phyloP scores from a whole-genome alignment of 1,140 invertebrate species.

The Cotesia glomerata region DNA sequence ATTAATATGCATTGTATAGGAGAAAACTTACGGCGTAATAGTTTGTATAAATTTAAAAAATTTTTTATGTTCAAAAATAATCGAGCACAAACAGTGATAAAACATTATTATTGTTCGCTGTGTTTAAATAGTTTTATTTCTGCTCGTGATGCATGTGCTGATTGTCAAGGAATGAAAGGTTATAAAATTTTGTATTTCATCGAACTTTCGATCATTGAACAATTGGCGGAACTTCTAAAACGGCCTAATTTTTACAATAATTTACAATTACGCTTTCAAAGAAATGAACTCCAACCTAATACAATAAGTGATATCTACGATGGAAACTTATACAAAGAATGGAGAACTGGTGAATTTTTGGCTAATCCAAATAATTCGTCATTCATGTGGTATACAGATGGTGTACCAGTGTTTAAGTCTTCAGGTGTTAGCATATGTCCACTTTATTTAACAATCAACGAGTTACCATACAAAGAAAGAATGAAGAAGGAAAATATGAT shows the following conservation, averaged over 20 bases:
- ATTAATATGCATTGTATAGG: slow-evolving; percentile 6
- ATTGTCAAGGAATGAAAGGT: background rate
- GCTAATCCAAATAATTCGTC: slow-evolving; percentile 4
- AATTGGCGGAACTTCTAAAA: slow-evolving; percentile 1
- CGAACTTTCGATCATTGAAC: slow-evolving; percentile 3
- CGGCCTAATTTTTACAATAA: slow-evolving; percentile 4
- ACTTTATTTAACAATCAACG: slow-evolving; percentile 24
- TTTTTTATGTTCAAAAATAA: too few species aligned
- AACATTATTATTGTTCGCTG: background rate
- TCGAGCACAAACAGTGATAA: too few species aligned
- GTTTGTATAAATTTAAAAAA: slow-evolving; percentile 7
- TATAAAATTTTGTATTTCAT: slow-evolving; percentile 9
- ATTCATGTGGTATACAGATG: slow-evolving; percentile 1
- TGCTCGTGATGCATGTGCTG: background rate
- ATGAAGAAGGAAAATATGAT: slow-evolving; percentile 15
- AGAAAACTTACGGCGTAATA: background rate
- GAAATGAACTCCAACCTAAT: background rate
- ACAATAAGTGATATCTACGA: background rate
- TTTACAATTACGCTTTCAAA: background rate
- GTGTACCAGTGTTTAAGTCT: slow-evolving; percentile 4
- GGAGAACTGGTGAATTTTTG: background rate
- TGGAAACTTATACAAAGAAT: background rate
- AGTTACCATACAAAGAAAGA: slow-evolving; percentile 16
- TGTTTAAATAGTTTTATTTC: background rate
- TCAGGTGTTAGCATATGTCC: slow-evolving; percentile 18